These are phyloP conservation scores for Azemiops feae DNA, from an alignment of 2,113 vertebrate species.

Conservation along the genomic window DNA sequence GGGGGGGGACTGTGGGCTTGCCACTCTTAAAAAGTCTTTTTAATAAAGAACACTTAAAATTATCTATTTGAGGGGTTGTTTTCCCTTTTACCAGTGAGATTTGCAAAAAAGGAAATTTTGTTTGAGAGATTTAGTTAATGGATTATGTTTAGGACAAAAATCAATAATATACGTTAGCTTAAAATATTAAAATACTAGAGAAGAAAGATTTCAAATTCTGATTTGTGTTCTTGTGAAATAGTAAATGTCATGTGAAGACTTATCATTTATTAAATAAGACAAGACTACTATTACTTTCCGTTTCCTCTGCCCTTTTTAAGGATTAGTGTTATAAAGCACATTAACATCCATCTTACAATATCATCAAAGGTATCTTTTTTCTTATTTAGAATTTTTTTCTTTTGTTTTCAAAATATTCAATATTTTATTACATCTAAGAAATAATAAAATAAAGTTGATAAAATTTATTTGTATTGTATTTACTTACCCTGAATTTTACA, in stretches of 20 bases:
- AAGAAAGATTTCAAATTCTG: constrained; percentile 27
- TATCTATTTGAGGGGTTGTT: neutral
- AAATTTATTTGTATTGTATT: constrained; percentile 36
- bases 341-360: neutral
- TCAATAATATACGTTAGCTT: neutral
- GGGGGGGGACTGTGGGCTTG: fast-evolving
- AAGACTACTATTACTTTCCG: neutral
- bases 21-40: neutral
- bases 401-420: constrained; percentile 39
- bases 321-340: neutral
- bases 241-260: constrained; percentile 18
- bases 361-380: neutral
- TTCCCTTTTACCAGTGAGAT: neutral
- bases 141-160: neutral
- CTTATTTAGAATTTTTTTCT: neutral
- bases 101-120: neutral
- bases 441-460: constrained; percentile 11
- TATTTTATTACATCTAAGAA: constrained; percentile 47
- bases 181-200: neutral
- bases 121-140: neutral
- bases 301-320: neutral
- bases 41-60: neutral
- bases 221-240: neutral
- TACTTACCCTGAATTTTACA: neutral
- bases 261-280: neutral